Conservation (phyloP, 2,113 vertebrate genomes). For the Cyphomyrus discorhynchus region DNA sequence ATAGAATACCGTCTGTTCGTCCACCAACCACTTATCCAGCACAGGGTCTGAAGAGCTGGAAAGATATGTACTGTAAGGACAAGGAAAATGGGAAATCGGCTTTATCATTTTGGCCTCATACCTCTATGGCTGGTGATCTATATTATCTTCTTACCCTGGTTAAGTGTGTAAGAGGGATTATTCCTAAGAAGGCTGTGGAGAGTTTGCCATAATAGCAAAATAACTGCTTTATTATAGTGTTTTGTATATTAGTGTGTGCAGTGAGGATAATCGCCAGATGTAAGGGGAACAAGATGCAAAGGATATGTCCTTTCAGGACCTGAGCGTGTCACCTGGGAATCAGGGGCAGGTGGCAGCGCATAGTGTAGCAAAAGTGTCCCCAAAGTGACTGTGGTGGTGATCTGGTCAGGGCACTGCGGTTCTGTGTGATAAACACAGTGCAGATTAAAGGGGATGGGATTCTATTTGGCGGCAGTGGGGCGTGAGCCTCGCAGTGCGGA, state of each 20-base stretch:
- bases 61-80: not conserved
- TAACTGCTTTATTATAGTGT: not conserved
- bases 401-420: not conserved
- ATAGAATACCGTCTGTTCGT: too few relatives aligned
- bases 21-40: not conserved
- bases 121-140: not conserved
- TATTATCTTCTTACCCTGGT: not conserved
- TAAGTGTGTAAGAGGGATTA: not conserved
- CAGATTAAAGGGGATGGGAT: not conserved
- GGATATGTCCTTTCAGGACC: not conserved
- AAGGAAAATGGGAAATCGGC: not conserved
- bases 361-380: not conserved
- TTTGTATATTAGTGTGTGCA: not conserved
- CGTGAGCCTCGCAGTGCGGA: not conserved
- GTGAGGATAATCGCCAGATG: not conserved
- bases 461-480: not conserved
- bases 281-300: not conserved
- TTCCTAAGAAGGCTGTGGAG: not conserved
- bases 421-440: not conserved
- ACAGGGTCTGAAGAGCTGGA: not conserved
- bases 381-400: not conserved
- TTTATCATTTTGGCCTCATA: not conserved
- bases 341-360: not conserved
- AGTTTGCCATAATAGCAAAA: not conserved
- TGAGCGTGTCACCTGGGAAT: not conserved